phyloP scores from a whole-genome alignment of 2,113 vertebrate species.

The Hippopotamus amphibius region DNA sequence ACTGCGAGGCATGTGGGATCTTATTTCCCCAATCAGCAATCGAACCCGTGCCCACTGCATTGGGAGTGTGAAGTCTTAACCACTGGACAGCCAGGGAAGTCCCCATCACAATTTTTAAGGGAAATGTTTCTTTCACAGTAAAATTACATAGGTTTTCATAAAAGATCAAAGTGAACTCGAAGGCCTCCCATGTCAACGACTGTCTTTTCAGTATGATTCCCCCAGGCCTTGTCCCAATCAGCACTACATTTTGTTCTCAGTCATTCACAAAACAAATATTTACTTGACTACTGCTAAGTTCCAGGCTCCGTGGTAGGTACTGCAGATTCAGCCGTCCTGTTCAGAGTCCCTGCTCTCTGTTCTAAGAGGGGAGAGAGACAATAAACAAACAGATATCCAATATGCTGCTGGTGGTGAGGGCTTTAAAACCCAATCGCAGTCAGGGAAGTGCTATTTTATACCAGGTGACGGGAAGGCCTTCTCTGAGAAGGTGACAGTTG shows the following conservation, averaged over 20 bases:
- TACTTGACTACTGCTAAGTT: neutral
- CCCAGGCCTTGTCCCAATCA: neutral
- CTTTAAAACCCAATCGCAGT: neutral
- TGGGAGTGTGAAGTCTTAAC: too few species aligned
- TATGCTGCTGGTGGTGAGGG: accelerated
- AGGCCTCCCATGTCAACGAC: neutral
- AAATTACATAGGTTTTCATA: neutral
- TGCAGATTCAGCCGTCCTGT: neutral
- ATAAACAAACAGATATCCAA: neutral
- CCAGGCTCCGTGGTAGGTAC: neutral
- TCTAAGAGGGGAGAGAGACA: neutral
- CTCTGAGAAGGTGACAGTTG: neutral
- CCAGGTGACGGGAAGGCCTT: neutral
- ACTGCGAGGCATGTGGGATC: too few species aligned
- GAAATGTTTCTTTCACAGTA: neutral
- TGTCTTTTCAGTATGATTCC: neutral
- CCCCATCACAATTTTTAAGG: neutral
- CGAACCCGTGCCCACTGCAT: too few species aligned
- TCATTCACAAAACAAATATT: neutral
- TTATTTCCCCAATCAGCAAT: too few species aligned
- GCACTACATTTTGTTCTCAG: neutral
- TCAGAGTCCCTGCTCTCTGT: neutral
- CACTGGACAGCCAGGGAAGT: too few species aligned
- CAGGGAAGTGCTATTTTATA: neutral
- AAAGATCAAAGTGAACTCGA: neutral